Evolutionary conservation across 2,888 invertebrate genomes (phyloP).

Genomic region (Lamproptera curius): DNA sequence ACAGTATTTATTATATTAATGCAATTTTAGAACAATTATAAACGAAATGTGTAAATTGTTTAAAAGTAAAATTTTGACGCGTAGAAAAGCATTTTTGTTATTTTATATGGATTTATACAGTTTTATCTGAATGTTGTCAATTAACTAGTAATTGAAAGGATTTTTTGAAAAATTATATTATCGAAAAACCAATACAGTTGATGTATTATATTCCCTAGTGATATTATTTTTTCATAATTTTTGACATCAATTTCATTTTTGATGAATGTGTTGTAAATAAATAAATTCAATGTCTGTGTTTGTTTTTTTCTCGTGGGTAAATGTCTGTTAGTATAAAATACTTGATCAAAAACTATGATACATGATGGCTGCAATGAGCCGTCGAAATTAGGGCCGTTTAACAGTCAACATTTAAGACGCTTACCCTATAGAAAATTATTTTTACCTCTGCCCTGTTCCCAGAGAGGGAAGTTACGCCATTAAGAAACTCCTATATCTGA

Average conservation of each 20-base stretch:
- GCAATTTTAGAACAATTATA: constrained; percentile 17
- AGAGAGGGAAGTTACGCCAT: too few species aligned
- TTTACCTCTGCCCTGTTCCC: too few species aligned
- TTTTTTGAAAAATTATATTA: constrained; percentile 11
- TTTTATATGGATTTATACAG: neutral
- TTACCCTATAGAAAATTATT: too few species aligned
- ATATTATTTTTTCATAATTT: constrained; percentile 21
- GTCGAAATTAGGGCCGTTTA: too few species aligned
- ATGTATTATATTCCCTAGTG: constrained; percentile 3
- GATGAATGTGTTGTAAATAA: constrained; percentile 49
- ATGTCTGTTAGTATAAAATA: too few species aligned
- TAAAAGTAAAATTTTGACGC: neutral
- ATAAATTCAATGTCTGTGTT: constrained; percentile 34
- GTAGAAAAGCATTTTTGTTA: neutral
- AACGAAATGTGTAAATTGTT: neutral
- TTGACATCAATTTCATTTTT: constrained; percentile 19
- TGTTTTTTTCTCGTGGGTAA: constrained; percentile 24
- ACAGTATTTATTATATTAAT: constrained; percentile 8
- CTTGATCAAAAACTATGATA: too few species aligned
- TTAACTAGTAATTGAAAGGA: constrained; percentile 25
- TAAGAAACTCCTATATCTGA: too few species aligned
- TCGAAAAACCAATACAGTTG: constrained; percentile 2
- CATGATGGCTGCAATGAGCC: too few species aligned
- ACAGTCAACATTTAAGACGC: too few species aligned
- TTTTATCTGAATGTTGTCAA: constrained; percentile 23